Evolutionary conservation across 2,113 vertebrate genomes (phyloP), one percentile per base, ranked within the genome.

Genomic region (Amphilophus citrinellus): DNA sequence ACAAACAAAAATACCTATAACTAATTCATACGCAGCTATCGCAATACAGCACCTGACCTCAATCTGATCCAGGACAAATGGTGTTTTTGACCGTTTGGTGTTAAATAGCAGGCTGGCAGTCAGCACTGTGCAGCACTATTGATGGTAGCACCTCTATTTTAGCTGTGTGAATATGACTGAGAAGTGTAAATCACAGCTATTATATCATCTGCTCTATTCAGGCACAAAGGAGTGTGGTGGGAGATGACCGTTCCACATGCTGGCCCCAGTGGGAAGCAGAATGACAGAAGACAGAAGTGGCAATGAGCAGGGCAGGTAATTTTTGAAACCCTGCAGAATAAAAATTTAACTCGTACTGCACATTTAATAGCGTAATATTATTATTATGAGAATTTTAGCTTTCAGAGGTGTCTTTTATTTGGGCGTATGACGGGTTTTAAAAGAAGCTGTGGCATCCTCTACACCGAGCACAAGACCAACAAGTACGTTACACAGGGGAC

Each of bases 101-200:
- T 84, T 93, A 87, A 94, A 91, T 78, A 73, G 86, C 85, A 61
- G 83, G 84, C 76, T 73, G 44, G 42, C 75, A 77, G 83, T 42
- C 24, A 44, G 79, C 20, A 13, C 35, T 75, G 80, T 78, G 77
- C 32, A 42, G 62, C 61, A 10, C 59, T 83, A 80, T 78, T 85
- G 88, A 90, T 92, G 85, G 79, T 78, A 57, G 75, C 79, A 24
- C 84, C 76, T 91, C 79, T 89, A 86, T 84, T 92, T 90, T 60
- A 79, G 68, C 86, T 24, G 59, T 76, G 82, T 79, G 90, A 88
- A 91, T 88, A 85, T 88, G 88, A 88, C 57, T 68, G 83, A 85
- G 85, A 77, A 81, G 89, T 87, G 83, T 79, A 88, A 93, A 91
- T 92, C 89, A 82, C 85, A 88, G 88, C 82, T 80, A 88, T 91